Evolutionary conservation across 2,113 vertebrate species (phyloP).

Genomic region (Ploceus nigricollis): DNA sequence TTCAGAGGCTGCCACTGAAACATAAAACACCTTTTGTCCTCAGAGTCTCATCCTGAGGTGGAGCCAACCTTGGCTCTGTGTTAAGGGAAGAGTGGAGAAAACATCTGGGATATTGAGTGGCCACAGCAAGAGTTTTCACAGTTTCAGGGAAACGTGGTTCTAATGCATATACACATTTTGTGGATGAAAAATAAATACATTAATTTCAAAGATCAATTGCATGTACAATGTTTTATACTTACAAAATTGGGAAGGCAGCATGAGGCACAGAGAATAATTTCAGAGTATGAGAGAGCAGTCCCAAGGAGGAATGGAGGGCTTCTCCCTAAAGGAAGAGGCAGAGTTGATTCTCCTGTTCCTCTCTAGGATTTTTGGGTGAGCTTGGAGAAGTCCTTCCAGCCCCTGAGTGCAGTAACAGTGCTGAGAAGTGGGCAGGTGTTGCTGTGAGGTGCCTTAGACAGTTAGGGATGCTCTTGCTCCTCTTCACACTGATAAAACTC

Average conservation of each 20-base stretch:
- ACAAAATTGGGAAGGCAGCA: not conserved
- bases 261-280: not conserved
- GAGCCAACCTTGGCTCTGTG: not conserved
- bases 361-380: not conserved
- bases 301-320: not conserved
- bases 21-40: not conserved
- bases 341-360: not conserved
- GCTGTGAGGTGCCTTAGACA: not conserved
- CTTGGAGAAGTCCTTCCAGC: not conserved
- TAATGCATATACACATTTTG: too few relatives aligned
- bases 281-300: not conserved
- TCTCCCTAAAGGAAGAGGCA: not conserved
- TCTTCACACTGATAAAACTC: not conserved
- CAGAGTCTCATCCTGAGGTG: not conserved
- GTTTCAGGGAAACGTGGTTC: not conserved
- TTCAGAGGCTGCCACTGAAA: not conserved
- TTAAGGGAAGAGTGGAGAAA: not conserved
- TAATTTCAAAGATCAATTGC: not conserved
- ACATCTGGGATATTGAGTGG: rapidly evolving
- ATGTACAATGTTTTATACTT: not conserved
- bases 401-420: not conserved
- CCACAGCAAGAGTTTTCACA: not conserved
- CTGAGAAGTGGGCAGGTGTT: not conserved
- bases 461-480: not conserved
- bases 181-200: not conserved